Conservation (phyloP, 2,113 vertebrate genomes). For the Plestiodon gilberti region DNA sequence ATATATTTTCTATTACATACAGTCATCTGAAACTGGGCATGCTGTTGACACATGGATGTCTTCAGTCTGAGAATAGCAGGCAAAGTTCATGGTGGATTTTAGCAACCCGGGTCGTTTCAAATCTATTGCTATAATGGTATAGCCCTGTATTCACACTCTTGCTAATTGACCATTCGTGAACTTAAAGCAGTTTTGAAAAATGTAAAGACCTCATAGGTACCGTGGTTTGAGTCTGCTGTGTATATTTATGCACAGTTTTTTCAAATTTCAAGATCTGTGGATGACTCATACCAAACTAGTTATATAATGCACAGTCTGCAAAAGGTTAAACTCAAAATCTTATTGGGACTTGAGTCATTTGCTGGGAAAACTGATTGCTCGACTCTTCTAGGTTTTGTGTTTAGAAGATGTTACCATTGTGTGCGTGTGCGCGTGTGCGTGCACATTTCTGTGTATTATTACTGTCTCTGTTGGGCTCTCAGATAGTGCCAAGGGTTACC, state of each 20-base stretch:
- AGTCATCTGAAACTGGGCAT: not conserved
- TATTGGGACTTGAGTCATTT: slow-evolving; percentile 64
- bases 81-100: not conserved
- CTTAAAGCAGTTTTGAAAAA: not conserved
- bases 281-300: slow-evolving; percentile 63
- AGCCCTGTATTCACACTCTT: not conserved
- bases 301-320: slow-evolving; percentile 70
- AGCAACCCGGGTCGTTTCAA: not conserved
- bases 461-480: not conserved
- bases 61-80: rapidly evolving
- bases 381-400: slow-evolving; percentile 41
- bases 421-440: not conserved
- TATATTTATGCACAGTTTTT: not conserved
- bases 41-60: not conserved
- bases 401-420: slow-evolving; percentile 40
- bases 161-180: not conserved
- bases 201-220: not conserved
- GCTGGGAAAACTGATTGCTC: slow-evolving; percentile 61
- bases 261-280: slow-evolving; percentile 48
- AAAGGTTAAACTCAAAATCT: slow-evolving; percentile 65
- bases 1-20: not conserved
- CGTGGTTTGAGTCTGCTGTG: slow-evolving; percentile 4
- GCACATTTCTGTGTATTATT: slow-evolving; percentile 10
- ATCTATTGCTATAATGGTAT: not conserved
- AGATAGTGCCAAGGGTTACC: not conserved